Evolutionary conservation across 1,140 invertebrate genomes (phyloP), one percentile per base, ranked within the genome.

Genomic region (Elysia chlorotica): DNA sequence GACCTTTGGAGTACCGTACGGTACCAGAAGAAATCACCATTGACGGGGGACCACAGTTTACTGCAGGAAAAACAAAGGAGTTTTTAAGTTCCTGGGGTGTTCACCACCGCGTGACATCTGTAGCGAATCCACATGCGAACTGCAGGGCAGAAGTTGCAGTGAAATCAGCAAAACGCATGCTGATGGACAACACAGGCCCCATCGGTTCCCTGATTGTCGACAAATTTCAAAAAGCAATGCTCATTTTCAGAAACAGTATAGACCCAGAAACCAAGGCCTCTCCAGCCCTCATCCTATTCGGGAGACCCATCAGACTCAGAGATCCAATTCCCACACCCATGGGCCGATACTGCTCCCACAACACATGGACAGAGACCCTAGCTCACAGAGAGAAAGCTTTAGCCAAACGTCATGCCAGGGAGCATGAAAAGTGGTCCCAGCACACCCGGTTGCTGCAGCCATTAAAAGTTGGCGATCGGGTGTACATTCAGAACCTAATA

Each of bases 31-130:
- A 74, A 36, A 62, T 76, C 10, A 23, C 70, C 10, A 61, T 65
- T 6, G 70, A 78, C 57, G 71, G 71, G 21, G 57, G 77, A 28
- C 73, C 72, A 2, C 67, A 78, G 41, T 78, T 76, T 38, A 74
- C 70, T 6, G 31, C 73, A 4, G 25, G 63, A 14, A 28, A 48
- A 19, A 73, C 73, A 21, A 30, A 61, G 6, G 14, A 62, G 21
- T 75, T 77, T 53, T 73, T 77, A 4, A 63, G 41, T 14, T 48
- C 41, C 10, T 48, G 41, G 41, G 41, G 41, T 14, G 41, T 48
- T n/a, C 41, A 48, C 41, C 41, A 48, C n/a, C 10, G 41, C 10
- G 10, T 48, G n/a, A 14, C 41, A 14, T 48, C 41, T n/a, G 41
- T 14, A n/a, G 41, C 41, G n/a, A 48, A 48, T n/a, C 41, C 41